phyloP scores from a whole-genome alignment of 2,113 vertebrate genomes.

The Heptranchias perlo region DNA sequence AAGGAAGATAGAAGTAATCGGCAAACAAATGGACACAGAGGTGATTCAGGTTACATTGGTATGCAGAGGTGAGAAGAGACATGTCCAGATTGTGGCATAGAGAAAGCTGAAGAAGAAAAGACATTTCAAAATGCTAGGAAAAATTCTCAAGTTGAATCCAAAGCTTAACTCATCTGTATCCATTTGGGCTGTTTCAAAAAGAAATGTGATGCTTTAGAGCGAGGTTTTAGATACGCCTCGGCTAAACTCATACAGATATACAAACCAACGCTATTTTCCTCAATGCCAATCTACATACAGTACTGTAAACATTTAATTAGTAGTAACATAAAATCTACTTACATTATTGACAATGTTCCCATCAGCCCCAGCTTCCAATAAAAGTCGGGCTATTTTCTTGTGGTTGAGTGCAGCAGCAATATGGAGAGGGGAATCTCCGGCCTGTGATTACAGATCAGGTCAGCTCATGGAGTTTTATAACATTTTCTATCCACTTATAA shows the following conservation, averaged over 20 bases:
- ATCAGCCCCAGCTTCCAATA: constrained; percentile 88
- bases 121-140: not conserved
- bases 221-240: not conserved
- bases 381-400: constrained; percentile 81
- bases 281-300: not conserved
- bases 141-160: not conserved
- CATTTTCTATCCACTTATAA: not conserved
- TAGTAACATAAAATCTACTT: constrained; percentile 47
- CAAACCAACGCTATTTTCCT: not conserved
- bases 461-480: not conserved
- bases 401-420: constrained; percentile 86
- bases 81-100: not conserved
- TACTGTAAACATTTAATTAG: not conserved
- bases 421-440: constrained; percentile 84
- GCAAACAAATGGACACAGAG: not conserved
- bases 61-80: not conserved
- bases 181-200: not conserved
- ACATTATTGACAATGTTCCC: constrained; percentile 74
- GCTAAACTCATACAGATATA: not conserved
- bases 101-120: not conserved
- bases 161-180: not conserved
- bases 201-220: not conserved
- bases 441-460: constrained; percentile 54
- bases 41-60: not conserved
- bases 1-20: not conserved